Evolutionary conservation across 2,113 vertebrate genomes (phyloP), one percentile per base, ranked within the genome.

Genomic region (Ascaphus truei): DNA sequence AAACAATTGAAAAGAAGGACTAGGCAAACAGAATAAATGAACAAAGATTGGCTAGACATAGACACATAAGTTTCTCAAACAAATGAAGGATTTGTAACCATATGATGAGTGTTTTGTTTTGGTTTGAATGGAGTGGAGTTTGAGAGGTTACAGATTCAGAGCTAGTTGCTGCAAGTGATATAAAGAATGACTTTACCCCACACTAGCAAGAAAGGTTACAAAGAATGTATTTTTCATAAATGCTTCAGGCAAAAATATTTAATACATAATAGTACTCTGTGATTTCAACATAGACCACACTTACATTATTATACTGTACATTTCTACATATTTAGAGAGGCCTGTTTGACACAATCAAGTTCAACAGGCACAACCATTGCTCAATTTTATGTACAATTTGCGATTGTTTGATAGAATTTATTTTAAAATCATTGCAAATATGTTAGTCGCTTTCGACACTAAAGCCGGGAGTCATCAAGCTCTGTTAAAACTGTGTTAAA

Each of bases 161-260:
- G 45, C 56, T 51, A 61, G 67, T 71, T 15, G 56, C 47, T 71
- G 67, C 56, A 71, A 71, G 57, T 60, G 47, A 60, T 71, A 37
- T 47, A 71, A 52, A 18, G 31, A 52, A 50, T 61, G 36, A 52
- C 33, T 50, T 48, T 56, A 4, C 56, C 33, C 65, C 30, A 27
- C 18, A 47, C 43, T 47, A 47, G 9, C 67, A 52, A 52, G 37
- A 37, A 25, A 71, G 45, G 34, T 41, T 41, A 61, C 27, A 71
- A 71, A 48, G 67, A 71, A 60, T 61, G 29, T 60, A 20, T 68
- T 25, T 50, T 39, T 50, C 31, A 31, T 18, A n/a, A 30, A 20
- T 9, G 30, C 45, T 51, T 60, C 12, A 69, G 50, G 63, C 63
- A 55, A 55, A 12, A 26, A 39, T 51, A n/a, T 66, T 16, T 27